These are phyloP conservation scores for Lycia hirtaria DNA, from an alignment of 2,888 invertebrate species.

Conservation along the genomic window DNA sequence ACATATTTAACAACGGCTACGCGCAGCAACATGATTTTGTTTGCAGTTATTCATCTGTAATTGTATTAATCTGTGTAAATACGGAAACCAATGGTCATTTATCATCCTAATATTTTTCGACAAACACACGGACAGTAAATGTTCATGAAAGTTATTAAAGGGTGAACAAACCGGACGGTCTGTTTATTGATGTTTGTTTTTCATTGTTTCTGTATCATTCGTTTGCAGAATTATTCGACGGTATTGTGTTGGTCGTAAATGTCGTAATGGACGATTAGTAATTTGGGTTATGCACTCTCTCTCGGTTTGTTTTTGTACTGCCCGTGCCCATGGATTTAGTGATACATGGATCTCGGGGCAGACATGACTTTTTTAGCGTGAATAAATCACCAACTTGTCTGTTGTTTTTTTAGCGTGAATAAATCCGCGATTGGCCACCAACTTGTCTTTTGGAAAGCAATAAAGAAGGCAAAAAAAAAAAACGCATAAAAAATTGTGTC, in stretches of 20 bases:
- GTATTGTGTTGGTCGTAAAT: constrained; percentile 6
- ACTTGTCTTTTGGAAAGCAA: no score
- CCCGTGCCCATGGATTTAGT: no score
- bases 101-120: constrained; percentile 41
- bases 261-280: constrained; percentile 16
- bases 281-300: background rate
- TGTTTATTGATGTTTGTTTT: constrained; percentile 39
- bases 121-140: constrained; percentile 39
- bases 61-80: constrained; percentile 21
- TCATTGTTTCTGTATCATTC: constrained; percentile 32
- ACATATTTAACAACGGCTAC: no score
- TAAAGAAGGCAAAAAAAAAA: no score
- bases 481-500: no score
- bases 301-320: background rate
- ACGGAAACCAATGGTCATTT: constrained; percentile 39
- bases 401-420: no score
- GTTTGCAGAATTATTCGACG: constrained; percentile 23
- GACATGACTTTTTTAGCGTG: no score
- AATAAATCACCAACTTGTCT: no score
- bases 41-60: background rate
- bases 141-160: constrained; percentile 44
- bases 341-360: no score
- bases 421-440: no score
- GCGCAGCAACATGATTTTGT: no score
- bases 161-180: constrained; percentile 34